A percentile compares a stretch with the other conserved stretches of the same genome.
Conservation (phyloP, 2,797 vertebrate genomes). For the Sciurus carolinensis region DNA sequence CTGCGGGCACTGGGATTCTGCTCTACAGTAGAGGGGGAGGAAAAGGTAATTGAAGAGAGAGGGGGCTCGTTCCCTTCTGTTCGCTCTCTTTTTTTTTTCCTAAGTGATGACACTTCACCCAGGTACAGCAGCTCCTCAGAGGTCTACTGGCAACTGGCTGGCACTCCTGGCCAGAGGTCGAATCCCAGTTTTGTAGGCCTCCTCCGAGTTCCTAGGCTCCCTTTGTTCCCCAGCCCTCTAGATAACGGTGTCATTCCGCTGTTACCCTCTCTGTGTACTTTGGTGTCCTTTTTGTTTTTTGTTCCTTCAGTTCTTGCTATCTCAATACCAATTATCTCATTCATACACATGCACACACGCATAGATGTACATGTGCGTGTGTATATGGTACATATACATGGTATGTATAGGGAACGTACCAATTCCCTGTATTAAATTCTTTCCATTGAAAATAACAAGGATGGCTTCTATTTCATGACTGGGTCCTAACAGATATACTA, state of each 20-base stretch:
- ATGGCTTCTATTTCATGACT: neutral
- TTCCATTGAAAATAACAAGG: constrained; percentile 11
- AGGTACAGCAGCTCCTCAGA: neutral
- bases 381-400: no score
- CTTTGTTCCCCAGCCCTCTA: neutral
- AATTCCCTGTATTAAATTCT: neutral
- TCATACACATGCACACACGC: no score
- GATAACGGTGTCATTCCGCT: neutral
- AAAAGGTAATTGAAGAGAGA: neutral
- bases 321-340: no score
- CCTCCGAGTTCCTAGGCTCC: neutral
- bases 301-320: neutral
- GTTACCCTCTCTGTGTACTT: neutral
- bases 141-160: neutral
- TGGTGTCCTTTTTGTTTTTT: neutral
- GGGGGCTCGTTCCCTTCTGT: neutral
- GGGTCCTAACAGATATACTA: neutral
- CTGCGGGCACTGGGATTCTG: neutral
- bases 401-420: neutral
- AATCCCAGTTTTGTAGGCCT: neutral
- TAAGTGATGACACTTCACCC: neutral
- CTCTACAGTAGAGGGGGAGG: neutral
- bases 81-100: neutral
- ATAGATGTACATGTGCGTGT: no score
- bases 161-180: neutral